Conservation (phyloP, 2,888 invertebrate genomes). For the Drosophila kambysellisi region DNA sequence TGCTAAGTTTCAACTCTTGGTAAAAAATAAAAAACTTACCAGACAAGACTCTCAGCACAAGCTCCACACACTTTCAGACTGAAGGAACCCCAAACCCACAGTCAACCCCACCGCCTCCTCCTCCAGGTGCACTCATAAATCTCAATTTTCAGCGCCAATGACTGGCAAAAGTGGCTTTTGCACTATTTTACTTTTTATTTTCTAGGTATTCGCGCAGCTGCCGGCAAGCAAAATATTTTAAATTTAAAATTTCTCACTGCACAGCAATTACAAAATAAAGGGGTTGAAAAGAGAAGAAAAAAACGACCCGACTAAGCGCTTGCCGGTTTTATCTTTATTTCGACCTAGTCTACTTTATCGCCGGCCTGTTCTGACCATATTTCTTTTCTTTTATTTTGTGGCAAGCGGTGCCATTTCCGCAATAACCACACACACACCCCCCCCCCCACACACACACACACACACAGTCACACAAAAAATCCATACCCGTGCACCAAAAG, state of each 20-base stretch:
- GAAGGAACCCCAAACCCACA: background rate
- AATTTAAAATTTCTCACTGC: conserved; percentile 43
- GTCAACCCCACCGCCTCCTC: background rate
- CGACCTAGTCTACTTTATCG: conserved; percentile 79
- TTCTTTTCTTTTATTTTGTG: conserved; percentile 77
- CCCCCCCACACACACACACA: background rate
- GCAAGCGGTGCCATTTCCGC: conserved; percentile 77
- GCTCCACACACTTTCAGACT: conserved; percentile 10
- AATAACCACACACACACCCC: conserved; percentile 51
- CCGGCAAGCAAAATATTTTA: conserved; percentile 44
- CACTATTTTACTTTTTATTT: conserved; percentile 8
- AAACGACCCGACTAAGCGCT: conserved; percentile 48
- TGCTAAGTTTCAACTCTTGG: conserved; percentile 69
- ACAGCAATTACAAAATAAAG: conserved; percentile 42
- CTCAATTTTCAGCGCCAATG: conserved; percentile 75
- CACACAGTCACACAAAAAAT: background rate
- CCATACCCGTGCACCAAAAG: conserved; percentile 15
- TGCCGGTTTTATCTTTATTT: conserved; percentile 75
- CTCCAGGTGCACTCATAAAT: conserved; percentile 70
- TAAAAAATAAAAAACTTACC: conserved; percentile 47
- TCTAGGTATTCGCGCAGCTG: conserved; percentile 45
- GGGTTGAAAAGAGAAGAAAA: background rate
- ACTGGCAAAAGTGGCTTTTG: conserved; percentile 66
- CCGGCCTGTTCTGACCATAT: conserved; percentile 57
- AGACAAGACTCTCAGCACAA: conserved; percentile 19